Evolutionary conservation across 2,113 vertebrate species (phyloP), one percentile per base, ranked within the genome.

Genomic region (crab-eating macaque (Macaca fascicularis)): DNA sequence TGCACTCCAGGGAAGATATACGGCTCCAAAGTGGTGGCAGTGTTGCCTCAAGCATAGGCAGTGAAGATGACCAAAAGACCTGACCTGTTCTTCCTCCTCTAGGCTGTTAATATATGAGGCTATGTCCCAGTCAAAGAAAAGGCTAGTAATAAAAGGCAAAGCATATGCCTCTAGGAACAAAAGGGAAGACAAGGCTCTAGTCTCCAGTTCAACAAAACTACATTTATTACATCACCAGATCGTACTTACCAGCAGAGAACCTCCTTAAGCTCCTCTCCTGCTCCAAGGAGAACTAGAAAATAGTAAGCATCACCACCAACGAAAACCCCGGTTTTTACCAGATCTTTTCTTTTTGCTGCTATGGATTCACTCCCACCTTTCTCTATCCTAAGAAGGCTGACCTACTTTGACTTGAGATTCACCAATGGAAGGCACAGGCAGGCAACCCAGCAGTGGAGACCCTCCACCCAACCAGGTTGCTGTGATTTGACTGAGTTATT

Each of bases 131-230:
- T 40, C n/a, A 87, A 79, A 76, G 11, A 81, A 75, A 50, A 95
- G 20, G 13, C n/a, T 95, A 64, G 52, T 25, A 78, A 72, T 72
- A 95, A 84, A 91, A 87, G 38, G 43, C 30, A 92, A 94, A 75
- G 67, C 30, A 61, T 17, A 12, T 27, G 27, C 27, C 25, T 55
- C 22, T 14, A 38, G 27, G 50, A 87, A 43, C 35, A 84, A 81
- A 97, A 2, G 30, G 72, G 0, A 76, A 45, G 22, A 59, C 8
- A 82, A 76, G 40, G 22, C 12, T 90, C 70, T 17, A 45, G n/a
- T 45, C 10, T 4, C 52, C 4, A 72, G 4, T 48, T 83, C 50
- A 93, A 94, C 81, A 40, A 79, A 95, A 78, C 32, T 55, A 38
- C 17, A n/a, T 32, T 69, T 50, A 87, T 81, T 59, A 35, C 30